Evolutionary conservation across 37 sponge, comb jelly and placozoan genomes (phyloP), one percentile per base, ranked within the genome.

Genomic region (Spongilla lacustris): DNA sequence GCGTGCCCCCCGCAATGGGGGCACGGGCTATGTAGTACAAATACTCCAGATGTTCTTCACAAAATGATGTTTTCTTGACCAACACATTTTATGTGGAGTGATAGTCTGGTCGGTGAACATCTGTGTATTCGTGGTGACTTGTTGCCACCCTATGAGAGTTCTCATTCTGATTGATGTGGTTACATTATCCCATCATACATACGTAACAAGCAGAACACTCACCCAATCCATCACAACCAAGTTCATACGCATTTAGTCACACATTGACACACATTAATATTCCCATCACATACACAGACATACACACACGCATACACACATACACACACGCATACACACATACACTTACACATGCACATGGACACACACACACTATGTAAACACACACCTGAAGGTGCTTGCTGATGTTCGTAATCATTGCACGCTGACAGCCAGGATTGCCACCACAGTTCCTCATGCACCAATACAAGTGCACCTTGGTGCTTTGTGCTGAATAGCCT

Each of bases 361-460:
- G 0, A 14, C 58, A 58, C 58, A 58, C 58, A 6, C 19, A 58
- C 58, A 17, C 12, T 17, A 58, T 17, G 11, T 17, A 41, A 8
- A 76, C 17, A 35, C 28, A 37, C 24, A 82, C 82, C 72, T 71
- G 82, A 71, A 71, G 71, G 85, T 32, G 50, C 38, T 70, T 36
- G 38, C 21, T 23, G 12, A 71, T 75, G 34, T 74, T 75, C 66
- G 35, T 32, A 19, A 84, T 34, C 19, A 31, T 27, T 25, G 34
- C 36, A 25, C 36, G 41, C 2, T 67, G 76, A 25, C 48, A 12
- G 17, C 29, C 67, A 25, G 84, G 36, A 23, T 32, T 22, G n/a
- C 26, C 31, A 31, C 33, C 67, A 58, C 76, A 84, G 76, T 74
- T 84, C 75, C 75, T 84, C 84, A 84, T 84, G 75, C 36, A 49